Evolutionary conservation across 2,113 vertebrate species (phyloP), one percentile per base, ranked within the genome.

Genomic region (Periophthalmus modestus): DNA sequence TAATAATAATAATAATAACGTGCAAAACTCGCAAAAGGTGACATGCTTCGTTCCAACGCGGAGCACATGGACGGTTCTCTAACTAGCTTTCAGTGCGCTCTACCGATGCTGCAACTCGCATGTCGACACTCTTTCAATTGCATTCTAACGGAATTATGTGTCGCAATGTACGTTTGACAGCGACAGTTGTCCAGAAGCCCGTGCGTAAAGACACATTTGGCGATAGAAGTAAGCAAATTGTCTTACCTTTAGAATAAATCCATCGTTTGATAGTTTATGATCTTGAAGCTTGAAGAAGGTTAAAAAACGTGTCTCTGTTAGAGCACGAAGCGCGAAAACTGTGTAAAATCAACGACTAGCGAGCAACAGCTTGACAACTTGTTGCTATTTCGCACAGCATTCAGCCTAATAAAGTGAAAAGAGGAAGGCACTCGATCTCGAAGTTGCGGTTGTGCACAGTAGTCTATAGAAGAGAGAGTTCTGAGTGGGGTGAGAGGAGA

Each of bases 241-340:
- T 19, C 89, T 85, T 90, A 92, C 91, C 91, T 89, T 55, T 72
- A 90, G 71, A 89, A 52, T 73, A 66, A 71, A 84, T 82, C 81
- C 86, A 88, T 92, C 70, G 57, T 73, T 63, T 14, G 63, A 72
- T 61, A 72, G 73, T 39, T 34, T 18, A 34, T 2, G 6, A 34
- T 18, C 28, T 18, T 76, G 66, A 48, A 33, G 66, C 77, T 61
- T 68, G 69, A 58, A 71, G 39, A 43, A 43, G 39, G 39, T 43
- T 55, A 59, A n/a, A 54, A 50, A 16, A 50, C 74, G 54, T 81
- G 83, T 68, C 78, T 7, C 66, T 39, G 65, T 48, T 80, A 10
- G 55, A 66, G 43, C 33, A 18, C 21, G 19, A 6, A 71, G 55
- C 39, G 67, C 18, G 2, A 57, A 68, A 65, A 39, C 55, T 28